Conservation (phyloP, 1,140 invertebrate species). For the Lethrus apterus region DNA sequence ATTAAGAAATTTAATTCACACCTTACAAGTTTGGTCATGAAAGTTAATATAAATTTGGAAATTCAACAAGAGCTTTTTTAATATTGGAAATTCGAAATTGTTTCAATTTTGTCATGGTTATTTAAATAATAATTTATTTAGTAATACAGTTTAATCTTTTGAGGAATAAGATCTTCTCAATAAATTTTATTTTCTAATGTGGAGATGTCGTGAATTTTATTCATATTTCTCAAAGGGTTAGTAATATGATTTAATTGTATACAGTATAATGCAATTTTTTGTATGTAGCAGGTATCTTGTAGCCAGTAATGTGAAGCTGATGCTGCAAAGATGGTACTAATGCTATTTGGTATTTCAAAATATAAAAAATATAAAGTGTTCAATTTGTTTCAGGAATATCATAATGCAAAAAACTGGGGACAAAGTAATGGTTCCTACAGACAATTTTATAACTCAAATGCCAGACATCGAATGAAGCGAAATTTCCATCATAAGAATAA, state of each 20-base stretch:
- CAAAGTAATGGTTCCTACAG: conserved; percentile 25
- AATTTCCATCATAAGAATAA: conserved; percentile 36
- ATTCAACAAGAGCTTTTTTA: too few relatives aligned
- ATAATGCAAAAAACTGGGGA: conserved; percentile 36
- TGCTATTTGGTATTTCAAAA: too few relatives aligned
- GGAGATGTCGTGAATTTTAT: neutral
- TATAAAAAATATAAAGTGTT: conserved; percentile 1
- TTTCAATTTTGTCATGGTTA: too few relatives aligned
- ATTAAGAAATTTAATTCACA: too few relatives aligned
- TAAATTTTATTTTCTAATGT: too few relatives aligned
- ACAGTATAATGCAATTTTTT: neutral
- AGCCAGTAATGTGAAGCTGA: neutral
- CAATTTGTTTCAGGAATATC: conserved; percentile 34
- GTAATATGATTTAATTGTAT: conserved; percentile 1
- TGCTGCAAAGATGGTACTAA: conserved; percentile 3
- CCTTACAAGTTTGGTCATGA: too few relatives aligned
- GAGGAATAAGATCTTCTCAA: too few relatives aligned
- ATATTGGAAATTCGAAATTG: too few relatives aligned
- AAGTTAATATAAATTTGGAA: too few relatives aligned
- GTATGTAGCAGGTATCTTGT: neutral
- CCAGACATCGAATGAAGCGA: conserved; percentile 26
- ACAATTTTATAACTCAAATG: conserved; percentile 27
- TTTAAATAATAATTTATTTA: too few relatives aligned
- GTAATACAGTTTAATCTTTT: too few relatives aligned
- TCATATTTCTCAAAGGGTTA: neutral